phyloP scores from a whole-genome alignment of 1,140 invertebrate species.

The Panagrolaimus sp. region DNA sequence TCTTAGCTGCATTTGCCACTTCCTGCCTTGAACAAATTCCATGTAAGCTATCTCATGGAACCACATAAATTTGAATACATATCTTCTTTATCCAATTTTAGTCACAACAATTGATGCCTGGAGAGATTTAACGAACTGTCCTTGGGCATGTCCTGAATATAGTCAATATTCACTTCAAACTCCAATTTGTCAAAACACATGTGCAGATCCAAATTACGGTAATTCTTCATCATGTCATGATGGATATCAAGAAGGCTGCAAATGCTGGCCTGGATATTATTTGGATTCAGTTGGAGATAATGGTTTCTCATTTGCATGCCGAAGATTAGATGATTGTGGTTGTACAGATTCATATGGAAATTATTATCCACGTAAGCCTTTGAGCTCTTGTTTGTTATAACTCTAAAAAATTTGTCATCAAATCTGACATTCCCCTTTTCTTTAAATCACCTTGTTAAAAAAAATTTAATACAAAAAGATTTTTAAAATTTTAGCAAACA shows the following conservation, averaged over 20 bases:
- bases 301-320: neutral
- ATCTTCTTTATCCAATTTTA: too few relatives aligned
- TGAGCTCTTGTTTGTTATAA: neutral
- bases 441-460: too few relatives aligned
- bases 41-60: too few relatives aligned
- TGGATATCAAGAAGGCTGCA: slow-evolving; percentile 8
- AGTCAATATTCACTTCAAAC: neutral
- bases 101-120: neutral
- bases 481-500: neutral
- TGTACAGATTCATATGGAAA: slow-evolving; percentile 4
- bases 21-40: slow-evolving; percentile 1
- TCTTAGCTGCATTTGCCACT: neutral
- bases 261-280: neutral
- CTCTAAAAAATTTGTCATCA: too few relatives aligned
- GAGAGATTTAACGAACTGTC: neutral
- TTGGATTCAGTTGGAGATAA: slow-evolving; percentile 5
- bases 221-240: neutral
- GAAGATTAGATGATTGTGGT: neutral
- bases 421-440: too few relatives aligned
- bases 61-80: too few relatives aligned
- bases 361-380: slow-evolving; percentile 4
- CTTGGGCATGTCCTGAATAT: neutral
- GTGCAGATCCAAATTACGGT: neutral
- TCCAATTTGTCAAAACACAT: neutral
- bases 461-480: too few relatives aligned